Evolutionary conservation across 2,888 invertebrate genomes (phyloP).

Genomic region (Masnerella sp.): DNA sequence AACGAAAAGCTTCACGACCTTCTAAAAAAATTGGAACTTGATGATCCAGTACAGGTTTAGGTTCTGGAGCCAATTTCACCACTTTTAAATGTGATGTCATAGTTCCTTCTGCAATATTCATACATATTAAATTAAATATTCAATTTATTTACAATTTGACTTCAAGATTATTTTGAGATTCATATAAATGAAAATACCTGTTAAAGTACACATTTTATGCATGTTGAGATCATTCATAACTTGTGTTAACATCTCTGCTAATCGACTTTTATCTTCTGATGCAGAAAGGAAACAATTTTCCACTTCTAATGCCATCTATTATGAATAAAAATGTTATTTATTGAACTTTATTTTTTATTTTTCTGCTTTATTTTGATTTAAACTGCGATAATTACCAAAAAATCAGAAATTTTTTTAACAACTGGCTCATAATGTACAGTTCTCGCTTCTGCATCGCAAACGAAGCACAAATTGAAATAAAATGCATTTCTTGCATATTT

Average conservation of each 20-base stretch:
- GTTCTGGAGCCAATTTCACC: slow-evolving; percentile 88
- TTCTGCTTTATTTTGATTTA: not conserved
- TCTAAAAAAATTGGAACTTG: slow-evolving; percentile 92
- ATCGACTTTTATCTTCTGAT: slow-evolving; percentile 82
- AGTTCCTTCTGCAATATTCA: slow-evolving; percentile 84
- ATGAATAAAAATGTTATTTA: slow-evolving; percentile 31
- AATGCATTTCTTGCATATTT: slow-evolving; percentile 96
- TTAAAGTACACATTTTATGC: slow-evolving; percentile 86
- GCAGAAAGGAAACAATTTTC: slow-evolving; percentile 91
- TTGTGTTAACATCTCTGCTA: slow-evolving; percentile 87
- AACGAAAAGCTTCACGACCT: slow-evolving; percentile 82
- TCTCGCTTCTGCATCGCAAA: slow-evolving; percentile 92
- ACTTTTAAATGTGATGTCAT: slow-evolving; percentile 95
- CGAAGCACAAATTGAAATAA: slow-evolving; percentile 96
- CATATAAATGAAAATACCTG: slow-evolving; percentile 78
- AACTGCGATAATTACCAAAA: slow-evolving; percentile 84
- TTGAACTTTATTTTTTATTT: not conserved
- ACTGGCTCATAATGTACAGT: slow-evolving; percentile 96
- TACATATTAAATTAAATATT: not conserved
- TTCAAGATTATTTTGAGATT: no score
- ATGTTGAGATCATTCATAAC: slow-evolving; percentile 90
- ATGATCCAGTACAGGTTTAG: slow-evolving; percentile 89
- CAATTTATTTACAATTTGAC: no score
- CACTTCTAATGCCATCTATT: slow-evolving; percentile 88
- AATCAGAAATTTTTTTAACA: slow-evolving; percentile 95